Evolutionary conservation across 2,797 vertebrate genomes (phyloP), one percentile per base, ranked within the genome.

Genomic region (Poeciliopsis paucimaculata): DNA sequence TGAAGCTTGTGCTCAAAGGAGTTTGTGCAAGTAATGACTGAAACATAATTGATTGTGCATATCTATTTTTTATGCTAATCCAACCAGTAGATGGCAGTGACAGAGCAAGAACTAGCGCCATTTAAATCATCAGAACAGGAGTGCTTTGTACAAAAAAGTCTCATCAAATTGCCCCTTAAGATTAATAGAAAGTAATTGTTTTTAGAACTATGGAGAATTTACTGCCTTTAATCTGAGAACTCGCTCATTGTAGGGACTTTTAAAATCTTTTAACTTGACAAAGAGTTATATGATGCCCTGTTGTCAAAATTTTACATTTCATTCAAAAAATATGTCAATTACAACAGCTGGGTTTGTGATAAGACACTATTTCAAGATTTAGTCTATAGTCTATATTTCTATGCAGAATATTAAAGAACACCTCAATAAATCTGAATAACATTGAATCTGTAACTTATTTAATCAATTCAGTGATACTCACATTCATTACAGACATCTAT

Each of bases 11-110:
- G 34, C 46, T 53, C 39, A 75, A 73, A 79, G 45, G 46, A 49
- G 78, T 84, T 57, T 70, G 41, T 12, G 28, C 23, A 34, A 66
- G 39, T 75, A 41, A 80, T 77, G 9, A 46, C 15, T 60, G 1
- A 77, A 75, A 72, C 64, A 26, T 53, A 46, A 26, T 55, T 43
- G 41, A n/a, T 53, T 78, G 71, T 46, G 12, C n/a, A 9, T 16
- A n/a, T 36, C 36, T 49, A 43, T 26, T 51, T 7, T 66, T 77
- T 23, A 78, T 84, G 71, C 72, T 72, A 80, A 46, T 81, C 82
- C 43, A 71, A 77, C 94, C 94, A 95, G 94, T 87, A 94, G 94
- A 90, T 93, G 94, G 94, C 93, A 93, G 89, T 90, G 89, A 89
- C 57, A 89, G 89, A 84, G 87, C 84, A 91, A 94, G 39, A 91